Evolutionary conservation across 2,797 vertebrate genomes (phyloP).

Genomic region (Danio kyathit): DNA sequence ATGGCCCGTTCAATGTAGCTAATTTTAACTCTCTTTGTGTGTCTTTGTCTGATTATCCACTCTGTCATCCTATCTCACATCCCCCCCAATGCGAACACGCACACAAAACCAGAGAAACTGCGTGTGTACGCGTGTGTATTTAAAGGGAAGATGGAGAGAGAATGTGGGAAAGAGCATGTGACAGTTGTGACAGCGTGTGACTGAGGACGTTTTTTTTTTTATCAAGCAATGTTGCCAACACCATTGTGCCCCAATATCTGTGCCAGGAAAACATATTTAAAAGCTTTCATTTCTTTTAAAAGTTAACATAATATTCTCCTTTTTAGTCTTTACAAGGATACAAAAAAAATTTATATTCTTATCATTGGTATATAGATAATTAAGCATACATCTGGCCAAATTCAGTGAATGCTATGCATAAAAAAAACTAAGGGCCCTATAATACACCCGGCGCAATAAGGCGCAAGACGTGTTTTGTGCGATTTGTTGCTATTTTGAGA

Average conservation of each 20-base stretch:
- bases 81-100: conserved; percentile 37
- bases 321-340: background rate
- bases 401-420: background rate
- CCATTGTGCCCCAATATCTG: background rate
- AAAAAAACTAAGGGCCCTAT: background rate
- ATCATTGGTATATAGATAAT: too few relatives aligned
- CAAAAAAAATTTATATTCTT: too few relatives aligned
- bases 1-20: conserved; percentile 31
- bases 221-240: conserved; percentile 26
- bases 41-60: conserved; percentile 50
- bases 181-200: conserved; percentile 37
- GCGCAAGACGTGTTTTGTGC: too few relatives aligned
- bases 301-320: background rate
- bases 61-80: conserved; percentile 49
- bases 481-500: too few relatives aligned
- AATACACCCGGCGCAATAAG: too few relatives aligned
- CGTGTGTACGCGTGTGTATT: conserved; percentile 49
- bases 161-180: background rate
- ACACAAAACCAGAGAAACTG: conserved; percentile 39
- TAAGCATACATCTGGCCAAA: conserved; percentile 1
- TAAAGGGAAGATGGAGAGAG: conserved; percentile 1
- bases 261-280: background rate
- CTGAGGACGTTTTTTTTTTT: conserved; percentile 14
- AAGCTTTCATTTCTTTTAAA: background rate
- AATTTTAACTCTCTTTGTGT: conserved; percentile 39